Conservation (phyloP, 2,797 vertebrate species). For the Micromesistius poutassou region DNA sequence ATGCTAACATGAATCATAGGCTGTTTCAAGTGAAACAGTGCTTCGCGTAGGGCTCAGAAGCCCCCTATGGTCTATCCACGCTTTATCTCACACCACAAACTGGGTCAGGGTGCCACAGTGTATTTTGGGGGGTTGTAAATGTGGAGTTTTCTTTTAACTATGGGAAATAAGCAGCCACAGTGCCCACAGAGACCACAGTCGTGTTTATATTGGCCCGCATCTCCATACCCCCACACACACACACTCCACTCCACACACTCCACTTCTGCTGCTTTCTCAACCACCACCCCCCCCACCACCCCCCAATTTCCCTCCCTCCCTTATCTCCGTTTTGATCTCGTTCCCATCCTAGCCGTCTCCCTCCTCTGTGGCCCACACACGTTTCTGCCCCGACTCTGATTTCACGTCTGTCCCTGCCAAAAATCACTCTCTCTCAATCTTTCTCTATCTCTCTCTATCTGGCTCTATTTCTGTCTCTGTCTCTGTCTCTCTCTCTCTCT, state of each 20-base stretch:
- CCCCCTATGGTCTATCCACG: slow-evolving; percentile 8
- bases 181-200: slow-evolving; percentile 55
- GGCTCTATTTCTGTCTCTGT: too few species aligned
- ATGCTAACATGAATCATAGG: too few species aligned
- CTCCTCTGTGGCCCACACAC: neutral
- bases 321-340: neutral
- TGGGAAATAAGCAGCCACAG: slow-evolving; percentile 61
- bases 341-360: neutral
- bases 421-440: neutral
- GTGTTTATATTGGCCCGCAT: slow-evolving; percentile 67
- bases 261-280: neutral
- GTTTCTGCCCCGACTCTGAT: neutral
- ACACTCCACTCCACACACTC: slow-evolving; percentile 11
- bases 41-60: neutral
- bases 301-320: too few species aligned
- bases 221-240: slow-evolving; percentile 46
- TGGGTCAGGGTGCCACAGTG: slow-evolving; percentile 49
- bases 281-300: neutral
- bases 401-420: neutral
- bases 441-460: too few species aligned
- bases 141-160: slow-evolving; percentile 59
- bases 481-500: too few species aligned
- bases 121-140: slow-evolving; percentile 59
- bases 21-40: neutral
- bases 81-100: slow-evolving; percentile 22